Evolutionary conservation across 2,888 invertebrate genomes (phyloP).

Genomic region (Germaria angustata): DNA sequence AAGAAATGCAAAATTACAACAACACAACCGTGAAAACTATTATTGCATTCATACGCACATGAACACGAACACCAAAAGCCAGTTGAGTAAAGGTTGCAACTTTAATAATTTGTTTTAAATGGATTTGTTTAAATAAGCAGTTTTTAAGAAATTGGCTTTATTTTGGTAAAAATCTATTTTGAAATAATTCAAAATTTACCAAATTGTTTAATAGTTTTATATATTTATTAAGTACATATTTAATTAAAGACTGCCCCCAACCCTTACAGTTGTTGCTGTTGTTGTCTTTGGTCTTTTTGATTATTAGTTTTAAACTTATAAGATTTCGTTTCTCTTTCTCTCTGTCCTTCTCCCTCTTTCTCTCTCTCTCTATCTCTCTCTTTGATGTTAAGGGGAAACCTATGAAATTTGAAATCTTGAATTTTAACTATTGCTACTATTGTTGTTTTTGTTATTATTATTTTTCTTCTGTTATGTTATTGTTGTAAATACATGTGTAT

Average conservation of each 20-base stretch:
- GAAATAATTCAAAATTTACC: background rate
- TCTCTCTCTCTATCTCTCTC: slow-evolving; percentile 55
- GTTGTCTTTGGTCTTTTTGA: background rate
- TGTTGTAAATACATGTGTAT: slow-evolving; percentile 9
- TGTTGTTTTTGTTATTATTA: slow-evolving; percentile 41
- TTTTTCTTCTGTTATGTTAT: slow-evolving; percentile 35
- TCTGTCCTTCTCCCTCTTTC: slow-evolving; percentile 59
- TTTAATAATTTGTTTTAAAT: slow-evolving; percentile 16
- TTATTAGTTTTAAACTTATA: slow-evolving; percentile 47
- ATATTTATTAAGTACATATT: background rate
- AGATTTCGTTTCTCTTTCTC: slow-evolving; percentile 60
- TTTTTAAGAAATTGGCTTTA: too few species aligned
- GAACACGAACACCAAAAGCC: background rate
- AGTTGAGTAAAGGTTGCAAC: slow-evolving; percentile 38
- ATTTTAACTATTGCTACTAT: background rate
- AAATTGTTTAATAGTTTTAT: too few species aligned
- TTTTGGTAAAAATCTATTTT: too few species aligned
- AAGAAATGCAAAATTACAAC: slow-evolving; percentile 63
- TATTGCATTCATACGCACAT: slow-evolving; percentile 11
- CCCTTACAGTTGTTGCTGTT: slow-evolving; percentile 21
- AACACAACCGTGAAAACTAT: slow-evolving; percentile 34
- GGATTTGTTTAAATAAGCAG: too few species aligned
- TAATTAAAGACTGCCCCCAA: slow-evolving; percentile 49
- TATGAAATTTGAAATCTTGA: slow-evolving; percentile 34
- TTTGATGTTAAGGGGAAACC: slow-evolving; percentile 53